Conservation (phyloP, 1,140 invertebrate genomes). For the Zophobas morio region DNA sequence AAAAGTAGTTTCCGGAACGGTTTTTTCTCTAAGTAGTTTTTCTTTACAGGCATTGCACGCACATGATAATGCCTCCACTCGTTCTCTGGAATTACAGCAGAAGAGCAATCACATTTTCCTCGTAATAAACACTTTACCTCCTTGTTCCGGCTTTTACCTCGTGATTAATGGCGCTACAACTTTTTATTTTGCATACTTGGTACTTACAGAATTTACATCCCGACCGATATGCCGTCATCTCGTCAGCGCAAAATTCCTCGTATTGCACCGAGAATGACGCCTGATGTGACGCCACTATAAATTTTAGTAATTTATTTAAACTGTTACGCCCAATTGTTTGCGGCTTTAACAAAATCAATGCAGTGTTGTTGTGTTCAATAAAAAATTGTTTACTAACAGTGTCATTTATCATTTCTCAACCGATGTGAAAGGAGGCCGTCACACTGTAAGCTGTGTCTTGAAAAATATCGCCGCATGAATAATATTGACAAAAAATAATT, state of each 20-base stretch:
- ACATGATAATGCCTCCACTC: conserved; percentile 11
- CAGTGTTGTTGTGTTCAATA: neutral
- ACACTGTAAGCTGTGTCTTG: neutral
- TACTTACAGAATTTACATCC: too few relatives aligned
- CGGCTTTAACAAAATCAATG: neutral
- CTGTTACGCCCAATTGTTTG: neutral
- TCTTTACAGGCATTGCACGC: neutral
- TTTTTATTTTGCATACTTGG: neutral
- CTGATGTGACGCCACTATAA: neutral
- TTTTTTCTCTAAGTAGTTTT: conserved; percentile 29
- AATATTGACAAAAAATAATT: neutral
- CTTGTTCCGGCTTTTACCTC: neutral
- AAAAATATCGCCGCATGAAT: neutral
- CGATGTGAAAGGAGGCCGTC: conserved; percentile 8
- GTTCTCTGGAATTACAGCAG: conserved; percentile 1
- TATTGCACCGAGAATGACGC: neutral
- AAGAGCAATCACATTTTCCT: conserved; percentile 13
- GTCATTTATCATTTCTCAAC: conserved; percentile 16
- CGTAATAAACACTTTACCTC: conserved; percentile 10
- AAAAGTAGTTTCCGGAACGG: conserved; percentile 6
- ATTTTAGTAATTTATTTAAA: neutral
- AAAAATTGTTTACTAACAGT: conserved; percentile 13
- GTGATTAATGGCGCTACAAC: neutral
- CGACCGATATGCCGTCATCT: neutral
- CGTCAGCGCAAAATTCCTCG: neutral